These are phyloP conservation scores for Lasioglossum malachurum DNA, from an alignment of 2,888 invertebrate species.

Conservation along the genomic window DNA sequence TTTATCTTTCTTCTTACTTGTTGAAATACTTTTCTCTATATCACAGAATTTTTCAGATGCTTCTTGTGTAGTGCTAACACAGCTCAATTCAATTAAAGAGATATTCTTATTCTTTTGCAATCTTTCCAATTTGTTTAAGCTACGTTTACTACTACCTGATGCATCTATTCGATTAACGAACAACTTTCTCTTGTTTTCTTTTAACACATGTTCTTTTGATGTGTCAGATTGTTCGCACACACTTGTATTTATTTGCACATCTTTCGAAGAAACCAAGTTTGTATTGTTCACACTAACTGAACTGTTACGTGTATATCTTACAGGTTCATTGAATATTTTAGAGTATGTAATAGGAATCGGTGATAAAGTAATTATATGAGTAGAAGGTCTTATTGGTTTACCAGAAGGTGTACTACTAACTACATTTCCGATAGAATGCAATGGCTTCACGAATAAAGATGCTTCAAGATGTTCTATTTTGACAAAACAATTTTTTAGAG, in stretches of 20 bases:
- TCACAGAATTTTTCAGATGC: slow-evolving; percentile 8
- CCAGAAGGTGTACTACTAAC: slow-evolving; percentile 71
- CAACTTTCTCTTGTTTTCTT: not conserved
- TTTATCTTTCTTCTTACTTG: not conserved
- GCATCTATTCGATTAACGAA: not conserved
- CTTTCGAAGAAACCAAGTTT: not conserved
- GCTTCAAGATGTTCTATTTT: slow-evolving; percentile 25
- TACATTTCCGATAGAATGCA: not conserved
- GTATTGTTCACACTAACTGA: not conserved
- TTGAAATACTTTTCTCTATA: not conserved
- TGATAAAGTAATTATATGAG: slow-evolving; percentile 54
- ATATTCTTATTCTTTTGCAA: not conserved
- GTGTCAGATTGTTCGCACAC: not conserved
- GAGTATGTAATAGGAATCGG: slow-evolving; percentile 61
- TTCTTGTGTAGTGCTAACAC: not conserved
- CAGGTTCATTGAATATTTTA: slow-evolving; percentile 5
- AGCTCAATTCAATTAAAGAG: not conserved
- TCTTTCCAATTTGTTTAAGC: not conserved
- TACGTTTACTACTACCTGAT: not conserved
- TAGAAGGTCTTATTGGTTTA: slow-evolving; percentile 13
- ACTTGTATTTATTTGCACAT: not conserved
- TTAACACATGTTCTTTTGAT: not conserved
- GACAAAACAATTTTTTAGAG: slow-evolving; percentile 20
- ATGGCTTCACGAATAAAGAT: not conserved
- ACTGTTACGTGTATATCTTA: not conserved